A percentile compares a stretch with the other conserved stretches of the same genome.
These are phyloP conservation scores for Magallana gigas DNA, from an alignment of 1,140 invertebrate species.

Conservation along the genomic window DNA sequence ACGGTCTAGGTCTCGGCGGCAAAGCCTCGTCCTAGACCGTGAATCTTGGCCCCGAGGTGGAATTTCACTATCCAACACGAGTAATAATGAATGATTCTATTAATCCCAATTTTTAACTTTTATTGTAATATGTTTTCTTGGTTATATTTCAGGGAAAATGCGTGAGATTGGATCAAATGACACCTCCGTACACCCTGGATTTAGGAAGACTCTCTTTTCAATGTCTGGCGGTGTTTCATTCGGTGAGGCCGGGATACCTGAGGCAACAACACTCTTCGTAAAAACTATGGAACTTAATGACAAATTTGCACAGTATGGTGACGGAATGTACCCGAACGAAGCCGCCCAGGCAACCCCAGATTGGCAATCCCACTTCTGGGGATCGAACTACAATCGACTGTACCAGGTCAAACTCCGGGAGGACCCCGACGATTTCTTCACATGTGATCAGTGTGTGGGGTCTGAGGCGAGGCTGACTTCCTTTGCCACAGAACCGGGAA, in stretches of 20 bases:
- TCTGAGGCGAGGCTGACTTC: slow-evolving; percentile 26
- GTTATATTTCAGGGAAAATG: slow-evolving; percentile 37
- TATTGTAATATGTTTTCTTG: no score
- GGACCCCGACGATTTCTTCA: slow-evolving; percentile 59
- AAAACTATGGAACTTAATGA: slow-evolving; percentile 41
- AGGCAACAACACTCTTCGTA: not conserved
- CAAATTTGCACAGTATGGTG: slow-evolving; percentile 45
- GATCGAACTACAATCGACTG: slow-evolving; percentile 56
- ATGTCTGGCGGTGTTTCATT: slow-evolving; percentile 16
- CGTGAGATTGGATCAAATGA: not conserved
- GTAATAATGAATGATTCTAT: no score
- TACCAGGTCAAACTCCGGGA: slow-evolving; percentile 53
- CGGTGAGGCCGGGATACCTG: not conserved
- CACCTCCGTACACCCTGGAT: slow-evolving; percentile 52
- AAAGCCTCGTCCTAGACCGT: no score
- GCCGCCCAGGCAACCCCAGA: slow-evolving; percentile 46
- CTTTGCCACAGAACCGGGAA: no score
- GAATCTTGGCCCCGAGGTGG: no score
- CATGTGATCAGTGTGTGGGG: slow-evolving; percentile 57
- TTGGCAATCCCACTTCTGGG: slow-evolving; percentile 63
- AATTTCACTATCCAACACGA: no score
- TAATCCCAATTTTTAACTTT: no score
- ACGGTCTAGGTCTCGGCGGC: no score
- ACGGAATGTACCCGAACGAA: slow-evolving; percentile 60
- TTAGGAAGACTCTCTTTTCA: slow-evolving; percentile 44